Conservation (phyloP, 2,888 invertebrate species). For the Ischnura elegans region DNA sequence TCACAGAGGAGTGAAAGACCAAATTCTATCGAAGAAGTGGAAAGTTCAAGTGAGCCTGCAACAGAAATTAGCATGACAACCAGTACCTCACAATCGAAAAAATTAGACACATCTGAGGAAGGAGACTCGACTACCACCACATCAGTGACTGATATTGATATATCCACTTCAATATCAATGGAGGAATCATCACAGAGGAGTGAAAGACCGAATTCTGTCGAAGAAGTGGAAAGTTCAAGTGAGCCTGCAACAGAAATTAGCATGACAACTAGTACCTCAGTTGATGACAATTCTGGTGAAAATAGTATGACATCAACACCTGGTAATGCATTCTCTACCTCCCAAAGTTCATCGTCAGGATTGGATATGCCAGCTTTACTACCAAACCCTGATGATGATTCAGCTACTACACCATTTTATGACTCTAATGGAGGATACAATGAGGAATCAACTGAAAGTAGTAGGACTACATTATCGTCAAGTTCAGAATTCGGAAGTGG, state of each 20-base stretch:
- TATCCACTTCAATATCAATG: neutral
- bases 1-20: neutral
- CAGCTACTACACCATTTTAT: neutral
- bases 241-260: neutral
- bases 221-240: no score
- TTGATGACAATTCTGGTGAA: neutral
- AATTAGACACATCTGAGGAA: neutral
- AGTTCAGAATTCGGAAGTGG: neutral
- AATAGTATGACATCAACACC: slow-evolving; percentile 29
- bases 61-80: neutral
- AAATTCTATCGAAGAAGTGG: neutral
- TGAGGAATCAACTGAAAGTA: neutral
- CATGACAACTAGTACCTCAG: slow-evolving; percentile 36
- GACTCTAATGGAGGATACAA: neutral
- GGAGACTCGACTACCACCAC: neutral
- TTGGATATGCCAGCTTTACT: neutral
- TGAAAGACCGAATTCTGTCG: neutral
- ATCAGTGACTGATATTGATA: neutral
- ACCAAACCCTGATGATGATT: neutral
- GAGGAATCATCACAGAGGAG: neutral
- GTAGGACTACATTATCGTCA: neutral
- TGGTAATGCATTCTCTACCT: neutral
- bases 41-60: neutral
- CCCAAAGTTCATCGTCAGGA: neutral
- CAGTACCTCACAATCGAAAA: slow-evolving; percentile 33